These are phyloP conservation scores for Pegoplata infirma DNA, from an alignment of 2,888 invertebrate species.

Conservation along the genomic window DNA sequence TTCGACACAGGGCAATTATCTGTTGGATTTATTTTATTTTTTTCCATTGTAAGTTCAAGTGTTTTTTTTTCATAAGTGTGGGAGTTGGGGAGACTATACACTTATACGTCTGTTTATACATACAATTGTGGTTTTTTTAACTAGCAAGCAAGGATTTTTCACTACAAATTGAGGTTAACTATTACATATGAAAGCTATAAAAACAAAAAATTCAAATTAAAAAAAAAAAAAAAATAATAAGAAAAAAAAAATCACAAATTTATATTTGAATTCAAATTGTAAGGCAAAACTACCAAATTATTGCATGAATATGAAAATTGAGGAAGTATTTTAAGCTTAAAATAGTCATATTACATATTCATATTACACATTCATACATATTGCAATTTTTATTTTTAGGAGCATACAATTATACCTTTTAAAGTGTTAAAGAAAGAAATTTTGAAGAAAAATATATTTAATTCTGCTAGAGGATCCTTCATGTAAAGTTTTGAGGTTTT, in stretches of 20 bases:
- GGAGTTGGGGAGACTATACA: no score
- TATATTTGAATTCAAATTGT: not conserved
- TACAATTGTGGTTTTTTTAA: not conserved
- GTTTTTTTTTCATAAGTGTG: constrained; percentile 28
- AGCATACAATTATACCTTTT: no score
- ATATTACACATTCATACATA: no score
- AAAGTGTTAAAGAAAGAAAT: no score
- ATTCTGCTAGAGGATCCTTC: no score
- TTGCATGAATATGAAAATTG: not conserved
- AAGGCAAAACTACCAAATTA: not conserved
- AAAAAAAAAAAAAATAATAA: no score
- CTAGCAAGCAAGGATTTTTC: constrained; percentile 22
- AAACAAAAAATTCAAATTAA: no score
- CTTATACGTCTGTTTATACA: not conserved
- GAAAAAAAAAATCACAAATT: not conserved
- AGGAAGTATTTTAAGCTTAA: not conserved
- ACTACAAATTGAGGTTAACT: constrained; percentile 59
- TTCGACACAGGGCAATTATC: constrained; percentile 48
- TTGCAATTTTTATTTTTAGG: no score
- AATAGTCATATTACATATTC: no score
- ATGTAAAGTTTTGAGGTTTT: no score
- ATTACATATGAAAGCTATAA: not conserved
- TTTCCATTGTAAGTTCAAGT: constrained; percentile 46
- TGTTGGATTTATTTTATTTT: constrained; percentile 38
- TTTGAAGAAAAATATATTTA: no score